Conservation (phyloP, 2,113 vertebrate genomes). For the Ictalurus furcatus region DNA sequence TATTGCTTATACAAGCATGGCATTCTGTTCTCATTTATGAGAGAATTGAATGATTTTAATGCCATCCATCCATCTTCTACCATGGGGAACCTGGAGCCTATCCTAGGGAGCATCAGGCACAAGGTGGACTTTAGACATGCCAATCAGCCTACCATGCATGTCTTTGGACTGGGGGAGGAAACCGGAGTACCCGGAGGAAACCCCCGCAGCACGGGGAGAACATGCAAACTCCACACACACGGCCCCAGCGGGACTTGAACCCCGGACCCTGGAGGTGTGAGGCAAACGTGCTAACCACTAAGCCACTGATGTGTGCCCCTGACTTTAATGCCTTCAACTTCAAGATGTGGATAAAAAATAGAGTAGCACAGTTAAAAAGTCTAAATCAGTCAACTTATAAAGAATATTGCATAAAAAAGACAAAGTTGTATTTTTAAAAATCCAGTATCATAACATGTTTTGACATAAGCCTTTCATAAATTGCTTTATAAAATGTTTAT, state of each 20-base stretch:
- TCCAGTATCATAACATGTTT: background rate
- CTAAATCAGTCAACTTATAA: background rate
- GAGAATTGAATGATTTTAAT: background rate
- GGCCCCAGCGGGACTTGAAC: no score
- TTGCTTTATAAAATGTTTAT: background rate
- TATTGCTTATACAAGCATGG: background rate
- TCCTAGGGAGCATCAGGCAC: no score
- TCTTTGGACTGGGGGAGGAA: no score
- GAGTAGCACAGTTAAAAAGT: background rate
- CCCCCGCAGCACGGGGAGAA: no score
- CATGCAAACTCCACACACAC: no score
- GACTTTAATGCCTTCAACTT: background rate
- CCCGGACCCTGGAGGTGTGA: no score
- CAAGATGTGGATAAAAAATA: background rate
- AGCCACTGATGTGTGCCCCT: no score
- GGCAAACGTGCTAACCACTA: no score
- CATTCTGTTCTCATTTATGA: background rate
- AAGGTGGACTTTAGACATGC: no score
- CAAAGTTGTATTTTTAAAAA: background rate
- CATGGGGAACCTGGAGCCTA: no score
- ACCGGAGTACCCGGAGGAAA: no score
- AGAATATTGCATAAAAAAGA: background rate
- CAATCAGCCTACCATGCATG: no score
- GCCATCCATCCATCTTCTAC: background rate
- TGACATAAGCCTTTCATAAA: background rate